These are phyloP conservation scores for Peromyscus californicus DNA, from an alignment of 2,113 vertebrate genomes.

Conservation along the genomic window DNA sequence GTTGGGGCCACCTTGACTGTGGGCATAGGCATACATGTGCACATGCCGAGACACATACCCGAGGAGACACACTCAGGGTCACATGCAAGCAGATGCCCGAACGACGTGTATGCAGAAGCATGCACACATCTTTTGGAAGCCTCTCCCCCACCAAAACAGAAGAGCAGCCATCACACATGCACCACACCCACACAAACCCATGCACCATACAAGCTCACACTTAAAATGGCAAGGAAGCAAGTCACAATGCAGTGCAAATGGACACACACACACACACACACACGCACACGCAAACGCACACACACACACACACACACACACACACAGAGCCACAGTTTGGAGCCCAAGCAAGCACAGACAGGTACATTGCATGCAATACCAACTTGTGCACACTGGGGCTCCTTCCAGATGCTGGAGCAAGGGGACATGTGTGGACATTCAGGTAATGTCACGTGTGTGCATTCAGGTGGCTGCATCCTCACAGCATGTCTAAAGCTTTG, in stretches of 20 bases:
- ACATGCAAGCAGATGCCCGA: background rate
- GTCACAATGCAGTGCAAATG: background rate
- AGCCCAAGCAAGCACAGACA: background rate
- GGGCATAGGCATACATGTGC: background rate
- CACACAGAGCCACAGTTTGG: fast-evolving
- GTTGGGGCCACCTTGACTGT: background rate
- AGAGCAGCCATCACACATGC: fast-evolving
- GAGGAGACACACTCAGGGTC: too few species aligned
- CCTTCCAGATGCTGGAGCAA: background rate
- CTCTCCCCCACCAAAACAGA: background rate
- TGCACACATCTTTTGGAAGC: background rate
- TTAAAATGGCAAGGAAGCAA: background rate
- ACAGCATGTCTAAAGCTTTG: background rate
- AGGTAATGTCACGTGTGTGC: too few species aligned
- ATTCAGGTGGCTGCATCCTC: background rate
- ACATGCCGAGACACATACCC: background rate
- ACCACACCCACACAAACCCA: background rate
- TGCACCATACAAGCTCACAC: fast-evolving
- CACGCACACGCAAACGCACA: background rate
- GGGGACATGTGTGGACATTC: too few species aligned
- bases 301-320: background rate
- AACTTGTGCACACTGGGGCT: fast-evolving
- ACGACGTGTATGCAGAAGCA: too few species aligned
- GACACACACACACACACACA: background rate
- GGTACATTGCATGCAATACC: fast-evolving